Percentiles rank a stretch among this genome's conserved stretches.
Conservation (phyloP, 2,888 invertebrate genomes). For the Achlya flavicornis region DNA sequence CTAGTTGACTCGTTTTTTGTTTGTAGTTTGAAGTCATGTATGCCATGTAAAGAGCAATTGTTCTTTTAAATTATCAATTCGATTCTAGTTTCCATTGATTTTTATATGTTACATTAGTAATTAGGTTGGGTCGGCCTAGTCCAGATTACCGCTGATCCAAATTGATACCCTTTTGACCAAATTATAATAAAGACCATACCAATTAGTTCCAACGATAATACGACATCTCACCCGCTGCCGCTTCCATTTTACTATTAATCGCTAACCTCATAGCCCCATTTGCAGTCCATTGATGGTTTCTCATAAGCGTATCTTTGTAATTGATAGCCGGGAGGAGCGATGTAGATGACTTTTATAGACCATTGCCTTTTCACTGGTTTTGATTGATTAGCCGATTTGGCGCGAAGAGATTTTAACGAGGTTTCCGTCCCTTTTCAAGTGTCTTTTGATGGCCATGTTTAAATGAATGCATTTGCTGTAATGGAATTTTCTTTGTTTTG, state of each 20-base stretch:
- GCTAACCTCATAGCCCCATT: neutral
- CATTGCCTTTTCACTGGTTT: conserved; percentile 5
- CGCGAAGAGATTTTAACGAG: neutral
- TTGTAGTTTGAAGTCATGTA: neutral
- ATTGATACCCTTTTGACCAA: no score
- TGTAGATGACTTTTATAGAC: conserved; percentile 6
- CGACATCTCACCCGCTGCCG: no score
- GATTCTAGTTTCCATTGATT: neutral
- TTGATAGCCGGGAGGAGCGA: conserved; percentile 13
- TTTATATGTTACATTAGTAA: no score
- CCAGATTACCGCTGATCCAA: no score
- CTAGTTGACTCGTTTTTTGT: neutral
- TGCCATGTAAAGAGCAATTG: neutral
- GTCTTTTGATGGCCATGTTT: neutral
- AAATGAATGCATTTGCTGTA: neutral
- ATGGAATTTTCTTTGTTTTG: neutral
- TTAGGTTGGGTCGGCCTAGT: no score
- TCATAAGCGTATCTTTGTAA: conserved; percentile 17
- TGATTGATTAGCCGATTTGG: conserved; percentile 4
- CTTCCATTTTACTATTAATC: neutral
- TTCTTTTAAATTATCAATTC: no score
- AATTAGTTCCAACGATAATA: no score
- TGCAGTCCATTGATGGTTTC: conserved; percentile 7
- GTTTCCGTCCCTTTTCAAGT: neutral
- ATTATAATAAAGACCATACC: no score